Evolutionary conservation across 2,888 invertebrate species (phyloP), one percentile per base, ranked within the genome.

Genomic region (Teinopalpus imperialis): DNA sequence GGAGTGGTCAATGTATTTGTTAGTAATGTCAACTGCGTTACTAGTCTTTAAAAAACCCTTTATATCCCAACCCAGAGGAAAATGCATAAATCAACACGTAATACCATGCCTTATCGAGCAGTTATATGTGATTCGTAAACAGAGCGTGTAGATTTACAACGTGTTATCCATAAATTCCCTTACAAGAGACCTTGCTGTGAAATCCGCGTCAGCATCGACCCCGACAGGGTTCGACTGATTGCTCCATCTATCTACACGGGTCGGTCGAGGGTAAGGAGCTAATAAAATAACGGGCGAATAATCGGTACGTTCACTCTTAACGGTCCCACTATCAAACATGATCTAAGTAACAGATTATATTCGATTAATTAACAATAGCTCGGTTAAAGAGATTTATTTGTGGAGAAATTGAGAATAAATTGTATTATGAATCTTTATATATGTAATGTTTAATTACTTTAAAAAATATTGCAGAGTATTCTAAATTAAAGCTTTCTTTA

Each of bases 91-190:
- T 54, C 51, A 52, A 40, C 36, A 49, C 30, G 40, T 30, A 51
- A 53, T 52, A 43, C 18, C 43, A 51, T 43, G 45, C 48, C 44
- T 53, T 54, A 57, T 57, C 52, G 49, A 48, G 50, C 43, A 47
- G 30, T 34, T 48, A 45, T 53, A 43, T 47, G 59, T 56, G 69
- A 67, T 67, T 70, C 64, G 69, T 76, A 78, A 76, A 80, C 69
- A 75, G 66, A 63, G 59, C 62, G 46, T 57, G 57, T 59, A 73
- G 74, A 81, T 83, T 80, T 81, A 82, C 74, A 74, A 59, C 75
- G 63, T 72, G 74, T 73, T 68, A 81, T 81, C 80, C 75, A 83
- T 83, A 86, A 82, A 82, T 81, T 74, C 72, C 67, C 63, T 62
- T 64, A 65, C 64, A 66, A 65, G 71, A 66, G 71, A 62, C 63